These are phyloP conservation scores for Melanotaenia boesemani DNA, from an alignment of 2,797 vertebrate species.

Conservation along the genomic window DNA sequence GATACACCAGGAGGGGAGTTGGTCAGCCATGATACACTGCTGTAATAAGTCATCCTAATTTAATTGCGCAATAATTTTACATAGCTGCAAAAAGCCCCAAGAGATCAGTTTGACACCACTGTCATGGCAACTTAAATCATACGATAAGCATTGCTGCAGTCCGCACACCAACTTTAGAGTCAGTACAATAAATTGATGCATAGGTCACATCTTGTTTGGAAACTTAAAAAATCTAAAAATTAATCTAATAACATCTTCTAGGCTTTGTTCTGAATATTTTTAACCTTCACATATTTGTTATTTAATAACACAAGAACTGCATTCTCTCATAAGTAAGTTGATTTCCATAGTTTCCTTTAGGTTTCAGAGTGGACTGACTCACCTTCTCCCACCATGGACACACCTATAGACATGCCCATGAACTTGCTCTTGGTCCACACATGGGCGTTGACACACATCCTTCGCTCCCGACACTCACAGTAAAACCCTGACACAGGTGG, in stretches of 20 bases:
- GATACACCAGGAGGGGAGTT: neutral
- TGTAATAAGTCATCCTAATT: neutral
- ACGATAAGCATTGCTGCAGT: neutral
- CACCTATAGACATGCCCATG: conserved; percentile 97
- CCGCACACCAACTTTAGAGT: no score
- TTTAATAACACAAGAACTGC: neutral
- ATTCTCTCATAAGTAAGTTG: neutral
- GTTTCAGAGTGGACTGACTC: conserved; percentile 15
- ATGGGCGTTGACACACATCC: conserved; percentile 89
- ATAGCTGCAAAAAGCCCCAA: neutral
- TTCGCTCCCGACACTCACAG: conserved; percentile 93
- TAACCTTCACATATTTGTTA: neutral
- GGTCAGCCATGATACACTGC: neutral
- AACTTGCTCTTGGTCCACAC: conserved; percentile 99
- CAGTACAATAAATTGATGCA: neutral
- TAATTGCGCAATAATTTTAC: neutral
- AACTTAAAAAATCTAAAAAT: neutral
- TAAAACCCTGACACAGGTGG: conserved; percentile 94
- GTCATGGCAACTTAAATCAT: neutral
- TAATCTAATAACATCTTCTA: no score
- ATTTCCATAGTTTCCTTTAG: neutral
- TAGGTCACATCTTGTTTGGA: neutral
- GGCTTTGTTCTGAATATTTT: neutral
- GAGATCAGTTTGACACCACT: neutral
- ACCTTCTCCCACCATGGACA: conserved; percentile 97